phyloP scores from a whole-genome alignment of 1,140 invertebrate species.

The Formica selysi region DNA sequence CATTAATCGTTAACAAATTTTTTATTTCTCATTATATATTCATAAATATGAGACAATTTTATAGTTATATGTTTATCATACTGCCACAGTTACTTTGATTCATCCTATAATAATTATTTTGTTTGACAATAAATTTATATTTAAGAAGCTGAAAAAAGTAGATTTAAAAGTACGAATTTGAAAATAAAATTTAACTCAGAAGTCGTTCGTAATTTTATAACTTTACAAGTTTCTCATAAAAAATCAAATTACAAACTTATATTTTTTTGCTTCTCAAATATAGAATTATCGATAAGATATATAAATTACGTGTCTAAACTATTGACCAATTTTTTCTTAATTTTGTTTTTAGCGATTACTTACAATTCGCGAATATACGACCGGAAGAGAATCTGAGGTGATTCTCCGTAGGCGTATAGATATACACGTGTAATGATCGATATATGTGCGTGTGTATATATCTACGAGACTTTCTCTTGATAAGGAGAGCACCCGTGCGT shows the following conservation, averaged over 20 bases:
- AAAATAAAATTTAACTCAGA: not conserved
- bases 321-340: conserved; percentile 11
- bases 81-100: not conserved
- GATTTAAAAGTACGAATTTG: not conserved
- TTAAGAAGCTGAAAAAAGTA: not conserved
- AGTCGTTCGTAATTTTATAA: not conserved
- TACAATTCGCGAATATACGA: not conserved
- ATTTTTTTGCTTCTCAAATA: not conserved
- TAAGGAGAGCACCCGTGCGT: conserved; percentile 72
- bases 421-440: not conserved
- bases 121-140: not conserved
- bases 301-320: conserved; percentile 1
- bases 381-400: conserved; percentile 29
- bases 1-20: not conserved
- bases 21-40: not conserved
- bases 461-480: conserved; percentile 72
- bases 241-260: not conserved
- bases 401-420: conserved; percentile 19
- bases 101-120: not conserved
- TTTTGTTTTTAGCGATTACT: conserved; percentile 11
- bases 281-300: not conserved
- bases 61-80: not conserved
- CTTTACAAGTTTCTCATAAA: not conserved
- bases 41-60: not conserved
- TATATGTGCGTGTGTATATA: not conserved